A percentile compares a stretch with the other conserved stretches of the same genome.
Conservation (phyloP, 2,888 invertebrate genomes). For the Quadroppia sp. region DNA sequence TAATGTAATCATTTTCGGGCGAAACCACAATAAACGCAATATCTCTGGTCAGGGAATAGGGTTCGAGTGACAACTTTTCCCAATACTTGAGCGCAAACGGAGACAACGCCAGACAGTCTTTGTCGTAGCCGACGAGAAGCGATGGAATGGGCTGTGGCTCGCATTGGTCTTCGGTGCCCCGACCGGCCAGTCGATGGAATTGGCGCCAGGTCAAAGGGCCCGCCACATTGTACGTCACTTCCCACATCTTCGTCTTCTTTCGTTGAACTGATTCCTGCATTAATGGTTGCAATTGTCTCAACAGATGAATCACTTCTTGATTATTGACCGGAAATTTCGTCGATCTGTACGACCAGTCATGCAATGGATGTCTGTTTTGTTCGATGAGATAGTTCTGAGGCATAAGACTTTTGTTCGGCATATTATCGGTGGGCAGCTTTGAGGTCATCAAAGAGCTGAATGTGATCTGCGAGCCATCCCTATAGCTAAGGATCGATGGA, state of each 20-base stretch:
- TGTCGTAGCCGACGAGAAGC: constrained; percentile 86
- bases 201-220: constrained; percentile 98
- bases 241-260: constrained; percentile 67
- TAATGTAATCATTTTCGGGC: constrained; percentile 80
- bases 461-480: constrained; percentile 34
- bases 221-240: constrained; percentile 82
- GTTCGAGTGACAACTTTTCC: constrained; percentile 95
- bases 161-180: constrained; percentile 87
- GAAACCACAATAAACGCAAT: constrained; percentile 91
- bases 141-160: constrained; percentile 96
- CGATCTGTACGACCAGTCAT: constrained; percentile 80
- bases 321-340: constrained; percentile 74
- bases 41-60: constrained; percentile 90
- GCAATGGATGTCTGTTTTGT: constrained; percentile 51
- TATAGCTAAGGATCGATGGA: constrained; percentile 22
- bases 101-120: constrained; percentile 90
- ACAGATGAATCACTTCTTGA: constrained; percentile 82
- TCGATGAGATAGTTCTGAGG: constrained; percentile 9
- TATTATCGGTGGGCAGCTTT: constrained; percentile 14
- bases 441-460: constrained; percentile 1
- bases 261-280: constrained; percentile 79
- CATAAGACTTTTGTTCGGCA: constrained; percentile 12
- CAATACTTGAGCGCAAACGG: constrained; percentile 90
- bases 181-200: constrained; percentile 89
- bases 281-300: constrained; percentile 83